phyloP scores from a whole-genome alignment of 2,113 vertebrate species.

The Xenus cinereus region DNA sequence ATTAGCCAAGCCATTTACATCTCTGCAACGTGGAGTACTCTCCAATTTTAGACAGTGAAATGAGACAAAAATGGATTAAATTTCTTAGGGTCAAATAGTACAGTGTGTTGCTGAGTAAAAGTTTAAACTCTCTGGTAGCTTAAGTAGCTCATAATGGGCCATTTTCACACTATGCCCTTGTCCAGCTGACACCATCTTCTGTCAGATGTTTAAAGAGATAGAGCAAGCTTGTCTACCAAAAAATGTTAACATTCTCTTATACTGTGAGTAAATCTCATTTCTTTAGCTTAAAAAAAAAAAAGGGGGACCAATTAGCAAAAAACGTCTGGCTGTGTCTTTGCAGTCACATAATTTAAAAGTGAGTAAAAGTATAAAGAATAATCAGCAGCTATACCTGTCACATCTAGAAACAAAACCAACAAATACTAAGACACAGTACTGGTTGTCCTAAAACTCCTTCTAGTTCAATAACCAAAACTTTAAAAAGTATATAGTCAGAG shows the following conservation, averaged over 20 bases:
- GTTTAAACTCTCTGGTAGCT: not conserved
- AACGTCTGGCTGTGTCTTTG: not conserved
- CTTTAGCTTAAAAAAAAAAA: not conserved
- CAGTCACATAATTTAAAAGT: not conserved
- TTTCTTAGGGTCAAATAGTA: not conserved
- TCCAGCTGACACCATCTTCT: not conserved
- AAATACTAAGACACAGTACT: not conserved
- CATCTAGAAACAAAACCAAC: not conserved
- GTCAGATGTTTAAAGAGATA: not conserved
- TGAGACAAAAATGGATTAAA: not conserved
- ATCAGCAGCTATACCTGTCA: not conserved
- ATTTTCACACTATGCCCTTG: not conserved
- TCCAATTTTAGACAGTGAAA: not conserved
- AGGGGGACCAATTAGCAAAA: not conserved
- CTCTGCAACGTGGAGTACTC: not conserved
- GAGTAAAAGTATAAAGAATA: not conserved
- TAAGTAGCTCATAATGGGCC: not conserved
- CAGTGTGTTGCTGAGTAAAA: not conserved
- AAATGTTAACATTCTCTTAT: not conserved
- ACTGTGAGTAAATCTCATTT: not conserved
- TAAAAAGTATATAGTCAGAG: not conserved
- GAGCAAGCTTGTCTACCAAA: not conserved
- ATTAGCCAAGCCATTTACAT: constrained; percentile 11
- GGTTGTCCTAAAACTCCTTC: not conserved
- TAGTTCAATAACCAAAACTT: not conserved